Base-by-base conservation (phyloP, 92 coral and sea anemone genomes). In the Blastomussa wellsi region DNA sequence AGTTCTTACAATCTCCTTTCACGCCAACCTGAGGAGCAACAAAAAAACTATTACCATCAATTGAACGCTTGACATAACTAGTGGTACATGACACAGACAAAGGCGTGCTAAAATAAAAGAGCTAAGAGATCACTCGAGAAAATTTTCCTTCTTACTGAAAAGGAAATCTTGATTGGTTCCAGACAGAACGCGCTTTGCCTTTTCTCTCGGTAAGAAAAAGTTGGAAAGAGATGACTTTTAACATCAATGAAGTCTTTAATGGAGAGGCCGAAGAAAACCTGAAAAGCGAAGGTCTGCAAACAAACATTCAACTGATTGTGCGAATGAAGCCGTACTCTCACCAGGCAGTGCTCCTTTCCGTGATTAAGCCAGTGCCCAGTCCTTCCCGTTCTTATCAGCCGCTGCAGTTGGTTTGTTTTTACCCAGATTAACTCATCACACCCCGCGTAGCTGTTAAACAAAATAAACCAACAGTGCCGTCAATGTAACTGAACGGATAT, bases 361-460 rank as follows among this genome's bases (percentile, higher is more conserved):
- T 96, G 98, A 88, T 96, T 96, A 19, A 96, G 88, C 98, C 98
- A 96, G 83, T 96, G 98, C 3, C 98, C 98, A 74, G 98, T 96
- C 75, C 98, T 84, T 62, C 98, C 98, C 10, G 98, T 96, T 78
- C 98, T 82, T 55, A 96, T 96, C 29, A 96, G 93, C 59, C 98
- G 85, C 85, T 96, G 98, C 19, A 96, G 94, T 62, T 96, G 98
- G 78, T 96, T 96, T 57, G 98, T 96, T 87, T 96, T 96, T 28
- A 96, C 99, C 99, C 99, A 96, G 72, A 96, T 96, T 51, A 96
- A 79, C 83, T 96, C 99, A 74, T 96, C 99, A 85, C 99, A 96
- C 62, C 92, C 86, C 42, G 91, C 94, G 76, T 96, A 96, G 26
- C 87, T 83, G 74, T 13, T 31, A 36, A 69, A 69, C 67, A 70